Evolutionary conservation across 2,888 invertebrate genomes (phyloP).

Genomic region (Apotomis betuletana): DNA sequence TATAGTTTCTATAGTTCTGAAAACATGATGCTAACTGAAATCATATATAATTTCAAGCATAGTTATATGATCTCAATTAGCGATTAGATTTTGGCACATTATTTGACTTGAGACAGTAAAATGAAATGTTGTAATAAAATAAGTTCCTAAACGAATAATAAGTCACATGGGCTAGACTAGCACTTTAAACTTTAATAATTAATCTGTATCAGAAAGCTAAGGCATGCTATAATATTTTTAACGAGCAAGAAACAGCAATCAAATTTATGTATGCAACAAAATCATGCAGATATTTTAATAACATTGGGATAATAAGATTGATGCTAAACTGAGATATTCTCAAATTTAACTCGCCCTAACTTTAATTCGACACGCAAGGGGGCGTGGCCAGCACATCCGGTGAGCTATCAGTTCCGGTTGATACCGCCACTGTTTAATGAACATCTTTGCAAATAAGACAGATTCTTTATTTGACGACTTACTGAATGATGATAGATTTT

Average conservation of each 20-base stretch:
- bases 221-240: too few relatives aligned
- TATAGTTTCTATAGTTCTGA: too few relatives aligned
- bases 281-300: conserved; percentile 15
- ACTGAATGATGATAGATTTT: background rate
- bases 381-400: conserved; percentile 55
- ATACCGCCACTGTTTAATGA: conserved; percentile 56
- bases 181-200: too few relatives aligned
- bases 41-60: too few relatives aligned
- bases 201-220: too few relatives aligned
- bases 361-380: conserved; percentile 46
- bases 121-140: too few relatives aligned
- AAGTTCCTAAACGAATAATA: too few relatives aligned
- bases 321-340: conserved; percentile 55
- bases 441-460: conserved; percentile 50
- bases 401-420: conserved; percentile 58
- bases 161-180: too few relatives aligned
- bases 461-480: conserved; percentile 29
- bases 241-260: background rate
- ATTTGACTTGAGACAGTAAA: too few relatives aligned
- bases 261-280: conserved; percentile 12
- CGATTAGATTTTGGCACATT: too few relatives aligned
- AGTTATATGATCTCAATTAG: too few relatives aligned
- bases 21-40: too few relatives aligned
- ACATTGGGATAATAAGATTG: conserved; percentile 46
- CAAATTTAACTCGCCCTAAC: conserved; percentile 60